A percentile compares a stretch with the other conserved stretches of the same genome.
Conservation (phyloP, 2,888 invertebrate genomes). For the Eledone cirrhosa region DNA sequence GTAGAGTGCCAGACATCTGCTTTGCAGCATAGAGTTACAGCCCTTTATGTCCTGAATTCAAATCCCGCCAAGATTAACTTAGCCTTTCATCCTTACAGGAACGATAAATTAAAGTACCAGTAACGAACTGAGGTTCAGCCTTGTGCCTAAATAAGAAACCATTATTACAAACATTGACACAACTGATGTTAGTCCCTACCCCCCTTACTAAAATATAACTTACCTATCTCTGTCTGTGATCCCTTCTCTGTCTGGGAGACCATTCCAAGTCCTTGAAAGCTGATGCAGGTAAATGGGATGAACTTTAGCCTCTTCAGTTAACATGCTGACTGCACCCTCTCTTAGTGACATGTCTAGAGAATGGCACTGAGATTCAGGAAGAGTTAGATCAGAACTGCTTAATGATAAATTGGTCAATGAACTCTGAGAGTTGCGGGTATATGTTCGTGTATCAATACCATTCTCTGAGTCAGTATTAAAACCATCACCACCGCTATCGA, state of each 20-base stretch:
- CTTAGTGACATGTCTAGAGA: neutral
- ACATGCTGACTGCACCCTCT: conserved; percentile 2
- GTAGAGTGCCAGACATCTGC: too few species aligned
- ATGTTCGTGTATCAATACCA: neutral
- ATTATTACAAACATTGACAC: too few species aligned
- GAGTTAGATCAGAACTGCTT: neutral
- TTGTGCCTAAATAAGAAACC: too few species aligned
- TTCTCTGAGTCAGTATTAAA: neutral
- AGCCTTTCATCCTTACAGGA: too few species aligned
- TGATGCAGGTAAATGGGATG: neutral
- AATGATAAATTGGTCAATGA: conserved; percentile 1
- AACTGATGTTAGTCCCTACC: too few species aligned
- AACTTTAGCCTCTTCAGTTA: neutral
- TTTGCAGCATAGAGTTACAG: too few species aligned
- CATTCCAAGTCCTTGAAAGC: neutral
- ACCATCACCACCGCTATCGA: neutral
- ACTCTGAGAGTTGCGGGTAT: neutral
- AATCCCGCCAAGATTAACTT: too few species aligned
- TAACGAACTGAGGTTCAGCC: too few species aligned
- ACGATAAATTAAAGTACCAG: too few species aligned
- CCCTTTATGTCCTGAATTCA: too few species aligned
- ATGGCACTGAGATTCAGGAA: neutral
- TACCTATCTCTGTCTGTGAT: too few species aligned
- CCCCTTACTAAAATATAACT: too few species aligned
- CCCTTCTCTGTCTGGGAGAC: conserved; percentile 1